These are phyloP conservation scores for Caenorhabditis drosophilae DNA, from an alignment of 2,888 invertebrate species.

Conservation along the genomic window DNA sequence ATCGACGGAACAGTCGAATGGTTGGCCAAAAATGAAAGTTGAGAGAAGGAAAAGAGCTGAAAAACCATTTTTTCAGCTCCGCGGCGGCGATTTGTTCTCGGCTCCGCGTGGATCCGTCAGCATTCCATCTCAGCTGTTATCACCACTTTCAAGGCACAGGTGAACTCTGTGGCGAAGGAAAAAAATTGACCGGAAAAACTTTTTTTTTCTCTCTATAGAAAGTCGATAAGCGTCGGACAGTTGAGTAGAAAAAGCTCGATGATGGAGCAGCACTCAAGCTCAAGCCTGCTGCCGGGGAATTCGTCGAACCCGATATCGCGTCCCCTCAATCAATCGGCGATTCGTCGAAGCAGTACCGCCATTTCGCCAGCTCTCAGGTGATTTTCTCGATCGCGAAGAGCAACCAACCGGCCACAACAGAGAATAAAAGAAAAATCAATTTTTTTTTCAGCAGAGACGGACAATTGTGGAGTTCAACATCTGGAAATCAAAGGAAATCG, in stretches of 20 bases:
- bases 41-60: background rate
- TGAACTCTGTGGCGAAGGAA: no score
- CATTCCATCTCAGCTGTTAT: constrained; percentile 40
- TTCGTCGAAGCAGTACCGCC: constrained; percentile 1
- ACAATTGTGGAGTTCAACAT: background rate
- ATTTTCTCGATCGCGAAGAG: no score
- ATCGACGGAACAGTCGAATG: constrained; percentile 35
- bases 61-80: constrained; percentile 13
- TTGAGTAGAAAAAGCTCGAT: constrained; percentile 14
- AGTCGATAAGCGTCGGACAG: constrained; percentile 30
- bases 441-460: background rate
- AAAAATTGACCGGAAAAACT: background rate
- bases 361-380: background rate
- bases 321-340: no score
- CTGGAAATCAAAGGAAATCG: background rate
- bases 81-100: constrained; percentile 30
- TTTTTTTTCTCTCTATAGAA: constrained; percentile 20
- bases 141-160: constrained; percentile 37
- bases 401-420: no score
- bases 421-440: background rate
- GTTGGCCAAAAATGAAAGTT: constrained; percentile 1
- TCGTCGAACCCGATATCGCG: background rate
- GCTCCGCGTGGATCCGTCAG: constrained; percentile 38
- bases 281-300: no score
- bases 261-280: background rate